These are phyloP conservation scores for Matsumurasca onukii DNA, from an alignment of 1,140 invertebrate species.

Conservation along the genomic window DNA sequence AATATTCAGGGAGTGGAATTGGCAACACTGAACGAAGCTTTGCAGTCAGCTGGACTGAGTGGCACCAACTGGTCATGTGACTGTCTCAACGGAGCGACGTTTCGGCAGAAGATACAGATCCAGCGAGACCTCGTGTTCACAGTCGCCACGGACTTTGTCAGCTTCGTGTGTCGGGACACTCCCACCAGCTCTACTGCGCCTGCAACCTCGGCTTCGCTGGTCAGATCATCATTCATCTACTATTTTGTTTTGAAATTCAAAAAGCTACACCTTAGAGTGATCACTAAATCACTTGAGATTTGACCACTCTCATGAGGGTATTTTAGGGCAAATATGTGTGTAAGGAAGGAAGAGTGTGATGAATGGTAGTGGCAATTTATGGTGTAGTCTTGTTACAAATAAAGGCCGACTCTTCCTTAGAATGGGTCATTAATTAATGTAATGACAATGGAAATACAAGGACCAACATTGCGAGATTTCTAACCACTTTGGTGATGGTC, in stretches of 20 bases:
- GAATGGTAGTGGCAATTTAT: not conserved
- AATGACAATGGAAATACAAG: too few relatives aligned
- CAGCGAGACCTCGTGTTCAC: slow-evolving; percentile 63
- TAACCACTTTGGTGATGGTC: too few relatives aligned
- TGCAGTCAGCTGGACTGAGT: slow-evolving; percentile 38
- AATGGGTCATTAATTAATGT: too few relatives aligned
- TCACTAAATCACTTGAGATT: not conserved
- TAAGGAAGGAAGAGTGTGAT: not conserved
- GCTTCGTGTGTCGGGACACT: slow-evolving; percentile 81
- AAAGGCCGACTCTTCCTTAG: too few relatives aligned
- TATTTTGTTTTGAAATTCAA: not conserved
- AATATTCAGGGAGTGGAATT: slow-evolving; percentile 39
- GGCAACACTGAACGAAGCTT: slow-evolving; percentile 35
- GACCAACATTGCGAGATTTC: too few relatives aligned
- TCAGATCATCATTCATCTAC: slow-evolving; percentile 43
- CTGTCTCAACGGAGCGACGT: slow-evolving; percentile 39
- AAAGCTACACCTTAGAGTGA: not conserved
- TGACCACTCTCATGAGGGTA: not conserved
- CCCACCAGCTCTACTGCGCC: slow-evolving; percentile 73
- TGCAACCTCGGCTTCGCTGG: slow-evolving; percentile 82
- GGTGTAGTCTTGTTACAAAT: not conserved
- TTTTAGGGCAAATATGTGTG: not conserved
- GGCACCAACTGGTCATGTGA: slow-evolving; percentile 38
- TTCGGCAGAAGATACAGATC: slow-evolving; percentile 48
- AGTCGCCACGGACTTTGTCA: slow-evolving; percentile 73